These are phyloP conservation scores for Augiades crinisus DNA, from an alignment of 2,888 invertebrate species.

Conservation along the genomic window DNA sequence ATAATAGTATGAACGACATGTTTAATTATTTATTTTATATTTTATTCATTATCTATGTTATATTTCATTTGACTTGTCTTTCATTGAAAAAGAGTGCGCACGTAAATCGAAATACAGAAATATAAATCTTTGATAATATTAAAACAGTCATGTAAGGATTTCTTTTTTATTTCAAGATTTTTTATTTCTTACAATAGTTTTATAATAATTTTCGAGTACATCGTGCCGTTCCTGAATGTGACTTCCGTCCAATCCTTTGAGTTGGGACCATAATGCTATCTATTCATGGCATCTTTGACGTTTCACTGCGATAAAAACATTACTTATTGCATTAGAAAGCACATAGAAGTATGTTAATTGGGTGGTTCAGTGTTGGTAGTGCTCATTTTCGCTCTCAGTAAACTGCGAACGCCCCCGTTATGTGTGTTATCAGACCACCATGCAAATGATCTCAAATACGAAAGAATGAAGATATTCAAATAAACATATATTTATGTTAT, in stretches of 20 bases:
- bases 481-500: not conserved
- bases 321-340: conserved; percentile 52
- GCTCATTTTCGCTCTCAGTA: conserved; percentile 56
- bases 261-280: conserved; percentile 19
- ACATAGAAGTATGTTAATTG: conserved; percentile 56
- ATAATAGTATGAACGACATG: too few species aligned
- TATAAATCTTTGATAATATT: too few species aligned
- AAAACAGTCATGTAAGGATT: too few species aligned
- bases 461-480: conserved; percentile 4
- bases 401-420: conserved; percentile 55
- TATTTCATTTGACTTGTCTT: too few species aligned
- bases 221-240: too few species aligned
- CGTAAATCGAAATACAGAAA: too few species aligned
- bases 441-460: conserved; percentile 16
- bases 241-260: conserved; percentile 8
- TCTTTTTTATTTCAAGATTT: too few species aligned
- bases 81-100: too few species aligned
- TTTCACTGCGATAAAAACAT: conserved; percentile 28
- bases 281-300: conserved; percentile 28
- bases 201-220: too few species aligned
- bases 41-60: too few species aligned
- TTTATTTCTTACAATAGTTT: too few species aligned
- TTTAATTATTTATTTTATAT: too few species aligned
- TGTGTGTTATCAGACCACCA: conserved; percentile 56
- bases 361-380: conserved; percentile 48